Base-by-base conservation (phyloP, 64 coral and sea anemone species). In the Trachythela sp. region DNA sequence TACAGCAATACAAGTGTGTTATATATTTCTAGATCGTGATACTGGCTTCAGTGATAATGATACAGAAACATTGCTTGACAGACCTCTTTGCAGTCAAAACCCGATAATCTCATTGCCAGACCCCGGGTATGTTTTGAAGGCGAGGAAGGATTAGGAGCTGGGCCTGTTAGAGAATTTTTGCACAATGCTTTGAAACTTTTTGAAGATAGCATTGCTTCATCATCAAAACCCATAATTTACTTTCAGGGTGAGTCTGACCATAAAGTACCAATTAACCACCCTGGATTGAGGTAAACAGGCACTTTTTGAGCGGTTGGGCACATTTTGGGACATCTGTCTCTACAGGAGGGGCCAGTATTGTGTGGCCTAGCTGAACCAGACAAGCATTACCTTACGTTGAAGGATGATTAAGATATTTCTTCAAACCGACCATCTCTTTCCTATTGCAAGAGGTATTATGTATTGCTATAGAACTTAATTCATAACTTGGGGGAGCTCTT, bases 101-200 rank as follows among this genome's bases (percentile, higher is more conserved):
- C 7, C 64, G 24, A 7, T 9, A 70, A n/a, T 70, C 30, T 70
- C 8, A 22, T 70, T n/a, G 64, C 64, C 7, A 22, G 30, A 32
- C 64, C 64, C 64, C 8, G 64, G 24, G 64, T 70, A 32, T 9
- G 64, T 9, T 70, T 70, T 70, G 64, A 70, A 70, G 8, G 8
- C 8, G 64, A 70, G 24, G 64, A 70, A 70, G 64, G 64, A 70
- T 70, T 70, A 70, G 64, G 64, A 70, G 64, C 64, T 9, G 64
- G 64, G 30, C 64, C 64, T 9, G 24, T 70, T 6, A 22, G 64
- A 70, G 64, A 70, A 32, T 70, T 70, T 22, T n/a, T 70, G 64
- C 8, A 70, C 30, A 7, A 70, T 70, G 64, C 64, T 9, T 5
- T 70, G 18, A 70, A 70, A 32, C 64, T 70, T 8, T 5, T 22